Percentiles rank a stretch among this genome's conserved stretches.
Evolutionary conservation across 2,113 vertebrate genomes (phyloP).

Genomic region (Anguilla japonica): DNA sequence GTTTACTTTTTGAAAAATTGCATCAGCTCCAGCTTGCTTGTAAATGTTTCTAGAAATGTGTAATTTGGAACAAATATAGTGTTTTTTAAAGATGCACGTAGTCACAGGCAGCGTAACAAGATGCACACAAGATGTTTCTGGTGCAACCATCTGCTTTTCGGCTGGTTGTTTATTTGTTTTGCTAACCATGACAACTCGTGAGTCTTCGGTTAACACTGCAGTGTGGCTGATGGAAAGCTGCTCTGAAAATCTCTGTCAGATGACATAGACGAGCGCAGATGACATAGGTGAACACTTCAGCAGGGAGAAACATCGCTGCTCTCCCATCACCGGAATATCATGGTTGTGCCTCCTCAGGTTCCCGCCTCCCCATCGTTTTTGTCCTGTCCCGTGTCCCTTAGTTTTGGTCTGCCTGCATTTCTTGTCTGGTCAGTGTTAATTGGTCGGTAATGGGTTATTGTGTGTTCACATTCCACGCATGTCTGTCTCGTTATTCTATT

Average conservation of each 20-base stretch:
- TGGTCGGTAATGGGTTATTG: too few species aligned
- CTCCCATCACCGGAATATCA: not conserved
- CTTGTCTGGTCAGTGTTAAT: too few species aligned
- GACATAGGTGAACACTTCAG: not conserved
- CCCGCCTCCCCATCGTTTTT: too few species aligned
- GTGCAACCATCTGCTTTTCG: conserved; percentile 41
- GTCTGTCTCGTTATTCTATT: too few species aligned
- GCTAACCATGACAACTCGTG: conserved; percentile 70
- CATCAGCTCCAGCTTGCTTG: conserved; percentile 53
- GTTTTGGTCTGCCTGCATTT: too few species aligned
- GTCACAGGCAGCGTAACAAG: conserved; percentile 18
- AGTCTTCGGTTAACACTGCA: conserved; percentile 48
- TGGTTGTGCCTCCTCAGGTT: too few species aligned
- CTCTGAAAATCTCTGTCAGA: not conserved
- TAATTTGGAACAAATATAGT: conserved; percentile 54
- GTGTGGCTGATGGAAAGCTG: conserved; percentile 30
- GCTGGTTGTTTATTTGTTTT: conserved; percentile 64
- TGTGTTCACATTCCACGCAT: too few species aligned
- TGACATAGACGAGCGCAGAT: not conserved
- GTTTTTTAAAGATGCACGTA: not conserved
- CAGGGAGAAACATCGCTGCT: not conserved
- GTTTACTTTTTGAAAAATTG: conserved; percentile 46
- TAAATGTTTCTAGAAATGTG: conserved; percentile 42
- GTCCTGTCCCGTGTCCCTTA: too few species aligned
- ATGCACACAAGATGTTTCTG: conserved; percentile 43